phyloP scores from a whole-genome alignment of 2,797 vertebrate genomes.

The Diceros bicornis region DNA sequence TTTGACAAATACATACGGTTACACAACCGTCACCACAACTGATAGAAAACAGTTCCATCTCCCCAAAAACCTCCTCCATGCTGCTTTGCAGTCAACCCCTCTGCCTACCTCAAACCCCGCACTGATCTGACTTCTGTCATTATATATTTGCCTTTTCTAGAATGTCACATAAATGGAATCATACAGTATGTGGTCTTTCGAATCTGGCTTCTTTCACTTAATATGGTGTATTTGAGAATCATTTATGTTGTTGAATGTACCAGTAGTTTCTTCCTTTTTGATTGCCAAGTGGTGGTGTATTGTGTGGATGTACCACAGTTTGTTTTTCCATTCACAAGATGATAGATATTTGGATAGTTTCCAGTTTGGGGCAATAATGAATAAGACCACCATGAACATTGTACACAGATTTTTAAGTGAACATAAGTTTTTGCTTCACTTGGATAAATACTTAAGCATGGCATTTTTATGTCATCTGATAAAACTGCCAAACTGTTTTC shows the following conservation, averaged over 20 bases:
- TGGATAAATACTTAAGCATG: background rate
- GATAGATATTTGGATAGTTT: background rate
- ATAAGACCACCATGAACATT: background rate
- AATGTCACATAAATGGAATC: background rate
- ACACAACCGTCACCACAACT: background rate
- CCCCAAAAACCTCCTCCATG: background rate
- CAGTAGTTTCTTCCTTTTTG: background rate
- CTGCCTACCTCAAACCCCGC: too few species aligned
- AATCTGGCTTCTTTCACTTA: slow-evolving; percentile 10
- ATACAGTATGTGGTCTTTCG: background rate
- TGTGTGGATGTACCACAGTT: background rate
- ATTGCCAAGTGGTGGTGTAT: background rate
- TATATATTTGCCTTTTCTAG: background rate
- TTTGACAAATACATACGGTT: background rate
- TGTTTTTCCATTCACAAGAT: background rate
- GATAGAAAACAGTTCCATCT: background rate
- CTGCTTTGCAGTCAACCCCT: background rate
- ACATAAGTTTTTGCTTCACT: background rate
- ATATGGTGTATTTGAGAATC: background rate
- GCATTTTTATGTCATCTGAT: background rate
- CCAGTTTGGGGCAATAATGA: background rate
- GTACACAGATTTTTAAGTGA: background rate
- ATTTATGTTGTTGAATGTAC: background rate
- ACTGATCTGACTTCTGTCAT: background rate
- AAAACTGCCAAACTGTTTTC: background rate